phyloP scores from a whole-genome alignment of 2,113 vertebrate genomes.

The Boleophthalmus pectinirostris region DNA sequence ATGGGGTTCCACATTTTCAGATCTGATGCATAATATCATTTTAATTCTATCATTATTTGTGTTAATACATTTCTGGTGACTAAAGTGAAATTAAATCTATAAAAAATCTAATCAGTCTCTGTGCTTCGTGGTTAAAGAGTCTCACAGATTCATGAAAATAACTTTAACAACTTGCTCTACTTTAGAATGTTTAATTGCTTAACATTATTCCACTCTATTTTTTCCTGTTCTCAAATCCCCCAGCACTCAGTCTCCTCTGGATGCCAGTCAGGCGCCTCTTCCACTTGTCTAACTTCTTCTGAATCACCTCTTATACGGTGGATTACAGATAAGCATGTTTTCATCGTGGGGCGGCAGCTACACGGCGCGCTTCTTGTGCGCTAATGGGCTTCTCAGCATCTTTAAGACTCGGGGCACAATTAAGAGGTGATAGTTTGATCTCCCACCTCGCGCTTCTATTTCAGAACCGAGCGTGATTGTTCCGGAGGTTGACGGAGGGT shows the following conservation, averaged over 20 bases:
- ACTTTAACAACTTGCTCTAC: neutral
- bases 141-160: neutral
- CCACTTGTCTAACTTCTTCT: constrained; percentile 67
- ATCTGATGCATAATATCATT: too few species aligned
- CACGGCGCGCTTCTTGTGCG: constrained; percentile 63
- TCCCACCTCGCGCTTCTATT: constrained; percentile 75
- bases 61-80: too few species aligned
- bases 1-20: too few species aligned
- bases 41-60: too few species aligned
- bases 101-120: neutral
- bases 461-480: constrained; percentile 68
- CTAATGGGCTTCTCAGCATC: constrained; percentile 74
- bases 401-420: constrained; percentile 76
- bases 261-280: constrained; percentile 56
- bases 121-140: neutral
- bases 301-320: constrained; percentile 69
- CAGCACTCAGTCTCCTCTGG: constrained; percentile 23
- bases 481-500: constrained; percentile 61
- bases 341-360: constrained; percentile 48
- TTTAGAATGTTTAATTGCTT: neutral
- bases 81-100: too few species aligned
- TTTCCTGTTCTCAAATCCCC: constrained; percentile 37
- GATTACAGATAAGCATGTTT: constrained; percentile 61
- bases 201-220: constrained; percentile 40
- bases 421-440: constrained; percentile 80